Evolutionary conservation across 1,140 invertebrate species (phyloP).

Genomic region (Brachionus asplanchnoidis): DNA sequence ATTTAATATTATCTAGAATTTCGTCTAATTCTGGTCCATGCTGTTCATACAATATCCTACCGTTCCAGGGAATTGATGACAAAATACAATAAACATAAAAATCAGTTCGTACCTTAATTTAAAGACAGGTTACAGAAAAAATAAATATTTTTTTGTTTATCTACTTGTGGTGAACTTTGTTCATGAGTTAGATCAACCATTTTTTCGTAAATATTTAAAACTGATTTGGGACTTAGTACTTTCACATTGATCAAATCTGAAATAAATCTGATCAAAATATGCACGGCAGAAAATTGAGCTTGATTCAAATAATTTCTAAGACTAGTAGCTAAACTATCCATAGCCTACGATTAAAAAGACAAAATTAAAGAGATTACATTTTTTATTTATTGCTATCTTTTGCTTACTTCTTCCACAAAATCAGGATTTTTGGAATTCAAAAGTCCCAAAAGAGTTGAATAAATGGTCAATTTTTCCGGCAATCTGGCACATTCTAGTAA

Average conservation of each 20-base stretch:
- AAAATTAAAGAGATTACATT: no score
- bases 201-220: slow-evolving; percentile 83
- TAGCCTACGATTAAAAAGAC: neutral
- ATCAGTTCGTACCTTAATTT: slow-evolving; percentile 70
- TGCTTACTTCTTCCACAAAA: slow-evolving; percentile 32
- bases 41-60: slow-evolving; percentile 89
- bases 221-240: slow-evolving; percentile 83
- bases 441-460: slow-evolving; percentile 37
- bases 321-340: slow-evolving; percentile 28
- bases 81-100: slow-evolving; percentile 95
- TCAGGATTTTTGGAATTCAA: slow-evolving; percentile 33
- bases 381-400: no score
- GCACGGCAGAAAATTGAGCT: slow-evolving; percentile 17
- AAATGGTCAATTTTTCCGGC: slow-evolving; percentile 23
- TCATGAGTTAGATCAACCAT: slow-evolving; percentile 90
- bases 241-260: slow-evolving; percentile 94
- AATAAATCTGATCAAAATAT: slow-evolving; percentile 71
- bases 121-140: neutral
- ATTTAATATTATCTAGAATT: slow-evolving; percentile 82
- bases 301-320: slow-evolving; percentile 33
- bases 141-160: neutral
- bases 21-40: slow-evolving; percentile 88
- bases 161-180: slow-evolving; percentile 75
- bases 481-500: slow-evolving; percentile 5
- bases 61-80: slow-evolving; percentile 86